Evolutionary conservation across 2,888 invertebrate genomes (phyloP).

Genomic region (Lasioglossum morio): DNA sequence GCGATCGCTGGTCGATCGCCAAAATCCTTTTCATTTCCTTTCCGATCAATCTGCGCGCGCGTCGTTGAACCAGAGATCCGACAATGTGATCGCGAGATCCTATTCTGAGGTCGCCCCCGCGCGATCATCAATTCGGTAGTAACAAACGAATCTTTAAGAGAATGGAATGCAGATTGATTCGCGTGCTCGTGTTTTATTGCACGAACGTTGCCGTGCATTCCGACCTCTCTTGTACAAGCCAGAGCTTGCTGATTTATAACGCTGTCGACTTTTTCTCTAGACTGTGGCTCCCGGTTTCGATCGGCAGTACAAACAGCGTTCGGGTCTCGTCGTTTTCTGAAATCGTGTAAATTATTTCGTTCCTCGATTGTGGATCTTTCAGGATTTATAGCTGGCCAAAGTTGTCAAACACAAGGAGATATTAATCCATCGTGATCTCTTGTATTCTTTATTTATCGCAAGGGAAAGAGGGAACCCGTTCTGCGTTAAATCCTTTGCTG

Average conservation of each 20-base stretch:
- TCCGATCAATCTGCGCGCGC: neutral
- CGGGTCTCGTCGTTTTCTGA: neutral
- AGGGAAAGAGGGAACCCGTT: neutral
- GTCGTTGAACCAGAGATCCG: neutral
- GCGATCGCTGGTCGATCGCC: constrained; percentile 44
- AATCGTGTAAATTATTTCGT: neutral
- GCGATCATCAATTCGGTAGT: neutral
- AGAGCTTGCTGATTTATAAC: neutral
- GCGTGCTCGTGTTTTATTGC: neutral
- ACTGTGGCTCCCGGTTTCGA: neutral
- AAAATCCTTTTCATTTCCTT: constrained; percentile 5
- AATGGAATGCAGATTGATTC: constrained; percentile 3
- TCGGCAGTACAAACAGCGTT: neutral
- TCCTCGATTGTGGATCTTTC: neutral
- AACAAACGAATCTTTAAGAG: constrained; percentile 8
- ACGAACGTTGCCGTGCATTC: neutral
- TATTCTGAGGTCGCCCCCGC: constrained; percentile 33
- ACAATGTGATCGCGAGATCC: constrained; percentile 15
- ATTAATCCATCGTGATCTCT: neutral
- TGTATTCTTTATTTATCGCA: neutral
- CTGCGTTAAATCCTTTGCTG: neutral
- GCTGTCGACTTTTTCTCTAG: neutral
- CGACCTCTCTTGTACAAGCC: neutral
- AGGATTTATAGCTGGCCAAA: neutral
- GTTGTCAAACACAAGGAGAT: neutral